phyloP scores from a whole-genome alignment of 2,888 invertebrate species.

The Ecliptopera silaceata region DNA sequence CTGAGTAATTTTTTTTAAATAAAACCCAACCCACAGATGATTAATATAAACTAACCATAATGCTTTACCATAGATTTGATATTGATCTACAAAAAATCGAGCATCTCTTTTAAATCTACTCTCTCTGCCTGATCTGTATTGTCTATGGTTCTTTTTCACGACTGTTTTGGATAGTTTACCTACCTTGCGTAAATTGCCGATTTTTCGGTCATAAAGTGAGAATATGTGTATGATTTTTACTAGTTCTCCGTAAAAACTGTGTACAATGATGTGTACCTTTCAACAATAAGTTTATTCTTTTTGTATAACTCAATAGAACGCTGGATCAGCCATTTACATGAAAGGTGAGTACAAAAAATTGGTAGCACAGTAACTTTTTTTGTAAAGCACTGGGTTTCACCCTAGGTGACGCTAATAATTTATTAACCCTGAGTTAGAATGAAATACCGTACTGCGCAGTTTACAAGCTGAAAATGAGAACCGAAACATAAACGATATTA shows the following conservation, averaged over 20 bases:
- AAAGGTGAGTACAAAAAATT: slow-evolving; percentile 82
- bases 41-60: too few species aligned
- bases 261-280: slow-evolving; percentile 66
- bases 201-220: slow-evolving; percentile 66
- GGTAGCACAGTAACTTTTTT: slow-evolving; percentile 69
- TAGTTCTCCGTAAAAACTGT: slow-evolving; percentile 51
- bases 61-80: too few species aligned
- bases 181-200: slow-evolving; percentile 79
- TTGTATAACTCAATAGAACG: slow-evolving; percentile 55
- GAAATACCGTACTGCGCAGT: slow-evolving; percentile 11
- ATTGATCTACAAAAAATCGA: neutral
- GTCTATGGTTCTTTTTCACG: slow-evolving; percentile 81
- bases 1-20: too few species aligned
- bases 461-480: slow-evolving; percentile 42
- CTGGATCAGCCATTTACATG: slow-evolving; percentile 81
- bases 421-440: slow-evolving; percentile 20
- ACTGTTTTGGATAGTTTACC: slow-evolving; percentile 82
- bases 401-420: slow-evolving; percentile 40
- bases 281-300: slow-evolving; percentile 53
- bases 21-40: too few species aligned
- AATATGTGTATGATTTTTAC: slow-evolving; percentile 66
- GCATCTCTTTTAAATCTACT: neutral
- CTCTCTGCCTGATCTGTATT: slow-evolving; percentile 11
- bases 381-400: slow-evolving; percentile 50
- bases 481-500: slow-evolving; percentile 52